These are phyloP conservation scores for Porites lutea DNA, from an alignment of 64 coral and sea anemone genomes.

Conservation along the genomic window DNA sequence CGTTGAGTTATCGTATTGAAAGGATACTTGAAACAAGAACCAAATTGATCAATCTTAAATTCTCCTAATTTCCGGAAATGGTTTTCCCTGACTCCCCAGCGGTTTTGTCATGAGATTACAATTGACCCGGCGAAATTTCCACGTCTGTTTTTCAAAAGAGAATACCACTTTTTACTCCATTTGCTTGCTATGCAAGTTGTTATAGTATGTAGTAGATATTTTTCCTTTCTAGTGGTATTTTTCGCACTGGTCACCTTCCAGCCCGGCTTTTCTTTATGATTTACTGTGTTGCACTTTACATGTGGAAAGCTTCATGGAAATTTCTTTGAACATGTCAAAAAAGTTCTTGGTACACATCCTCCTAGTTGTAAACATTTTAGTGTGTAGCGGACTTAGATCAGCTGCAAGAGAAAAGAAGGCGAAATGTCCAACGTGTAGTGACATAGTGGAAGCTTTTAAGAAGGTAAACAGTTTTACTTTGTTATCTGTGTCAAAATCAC, in stretches of 20 bases:
- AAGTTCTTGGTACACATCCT: constrained; percentile 1
- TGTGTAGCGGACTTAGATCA: constrained; percentile 22
- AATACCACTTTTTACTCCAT: neutral
- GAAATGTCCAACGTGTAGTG: constrained; percentile 79
- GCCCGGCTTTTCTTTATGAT: too few relatives aligned
- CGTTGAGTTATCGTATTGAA: neutral
- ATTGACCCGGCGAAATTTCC: neutral
- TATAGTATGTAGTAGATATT: neutral
- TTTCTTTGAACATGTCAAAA: constrained; percentile 39
- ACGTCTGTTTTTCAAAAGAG: neutral
- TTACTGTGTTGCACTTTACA: neutral
- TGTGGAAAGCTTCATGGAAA: neutral
- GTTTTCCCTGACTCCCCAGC: constrained; percentile 46
- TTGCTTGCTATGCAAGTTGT: neutral
- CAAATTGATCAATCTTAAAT: neutral
- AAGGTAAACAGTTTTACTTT: constrained; percentile 71
- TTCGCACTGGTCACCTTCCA: too few relatives aligned
- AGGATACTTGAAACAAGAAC: neutral
- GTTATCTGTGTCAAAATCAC: neutral
- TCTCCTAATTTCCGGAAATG: neutral
- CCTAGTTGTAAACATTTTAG: constrained; percentile 32
- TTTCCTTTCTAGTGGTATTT: neutral
- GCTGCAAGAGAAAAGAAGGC: constrained; percentile 76
- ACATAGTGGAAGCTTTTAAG: constrained; percentile 89
- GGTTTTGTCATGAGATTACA: constrained; percentile 9